Percentiles rank a stretch among this genome's conserved stretches.
Evolutionary conservation across 2,888 invertebrate species (phyloP).

Genomic region (Leuctra nigra): DNA sequence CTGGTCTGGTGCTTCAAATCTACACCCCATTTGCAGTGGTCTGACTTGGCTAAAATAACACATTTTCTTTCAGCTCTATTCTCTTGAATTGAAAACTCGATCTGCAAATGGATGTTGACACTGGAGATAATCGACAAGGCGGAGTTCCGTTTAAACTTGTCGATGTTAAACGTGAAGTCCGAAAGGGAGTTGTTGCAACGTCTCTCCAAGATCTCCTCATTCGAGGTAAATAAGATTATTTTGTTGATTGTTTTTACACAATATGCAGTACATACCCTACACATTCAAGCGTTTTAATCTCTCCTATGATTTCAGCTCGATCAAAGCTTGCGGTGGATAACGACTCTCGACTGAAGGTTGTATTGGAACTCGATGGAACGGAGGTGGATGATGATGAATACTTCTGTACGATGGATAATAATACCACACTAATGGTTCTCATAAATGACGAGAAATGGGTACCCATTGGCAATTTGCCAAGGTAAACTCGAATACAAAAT

Average conservation of each 20-base stretch:
- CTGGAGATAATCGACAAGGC: no score
- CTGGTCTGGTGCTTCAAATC: no score
- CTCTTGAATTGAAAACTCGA: no score
- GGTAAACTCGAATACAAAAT: no score
- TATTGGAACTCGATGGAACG: constrained; percentile 87
- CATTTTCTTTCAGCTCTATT: no score
- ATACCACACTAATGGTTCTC: constrained; percentile 78
- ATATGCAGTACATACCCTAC: background rate
- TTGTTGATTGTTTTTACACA: background rate
- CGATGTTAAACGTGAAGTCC: constrained; percentile 69
- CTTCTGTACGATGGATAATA: constrained; percentile 82
- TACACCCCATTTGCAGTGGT: no score
- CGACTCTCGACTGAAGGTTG: constrained; percentile 62
- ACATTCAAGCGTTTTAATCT: background rate
- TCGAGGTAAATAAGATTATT: constrained; percentile 41
- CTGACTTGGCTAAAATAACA: no score
- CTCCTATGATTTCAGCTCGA: constrained; percentile 44
- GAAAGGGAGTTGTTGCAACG: constrained; percentile 74
- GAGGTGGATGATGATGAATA: constrained; percentile 95
- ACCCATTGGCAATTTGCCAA: constrained; percentile 37
- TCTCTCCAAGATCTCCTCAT: constrained; percentile 70
- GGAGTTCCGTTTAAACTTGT: constrained; percentile 65
- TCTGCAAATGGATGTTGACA: no score
- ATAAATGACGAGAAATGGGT: constrained; percentile 71
- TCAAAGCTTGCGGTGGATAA: constrained; percentile 62